phyloP scores from a whole-genome alignment of 2,797 vertebrate species.

The Momotus momota region DNA sequence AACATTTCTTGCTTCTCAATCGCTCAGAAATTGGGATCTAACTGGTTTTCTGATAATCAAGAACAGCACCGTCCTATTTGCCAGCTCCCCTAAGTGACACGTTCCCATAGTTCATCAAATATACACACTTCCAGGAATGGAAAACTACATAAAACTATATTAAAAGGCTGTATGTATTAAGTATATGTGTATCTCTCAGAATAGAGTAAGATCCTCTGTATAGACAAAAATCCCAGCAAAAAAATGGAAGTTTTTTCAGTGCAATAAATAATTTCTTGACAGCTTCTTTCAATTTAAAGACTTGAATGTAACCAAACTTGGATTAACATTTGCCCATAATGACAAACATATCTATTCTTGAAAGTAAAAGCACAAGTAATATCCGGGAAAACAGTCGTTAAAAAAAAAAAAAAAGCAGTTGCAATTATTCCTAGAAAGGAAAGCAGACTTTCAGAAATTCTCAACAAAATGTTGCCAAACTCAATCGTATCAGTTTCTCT shows the following conservation, averaged over 20 bases:
- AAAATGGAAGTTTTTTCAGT: not conserved
- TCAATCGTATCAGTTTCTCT: not conserved
- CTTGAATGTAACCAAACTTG: not conserved
- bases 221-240: not conserved
- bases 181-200: not conserved
- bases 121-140: not conserved
- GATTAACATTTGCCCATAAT: not conserved
- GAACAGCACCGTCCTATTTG: not conserved
- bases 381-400: not conserved
- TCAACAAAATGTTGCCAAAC: not conserved
- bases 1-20: not conserved
- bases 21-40: not conserved
- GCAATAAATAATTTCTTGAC: not conserved
- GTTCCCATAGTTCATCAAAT: not conserved
- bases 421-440: not conserved
- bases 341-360: not conserved
- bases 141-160: not conserved
- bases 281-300: not conserved
- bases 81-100: rapidly evolving
- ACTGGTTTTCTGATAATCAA: not conserved
- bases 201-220: not conserved
- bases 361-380: not conserved
- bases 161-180: not conserved
- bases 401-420: not conserved
- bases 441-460: not conserved